Conservation (phyloP, 2,888 invertebrate species). For the Erpobdella octoculata region DNA sequence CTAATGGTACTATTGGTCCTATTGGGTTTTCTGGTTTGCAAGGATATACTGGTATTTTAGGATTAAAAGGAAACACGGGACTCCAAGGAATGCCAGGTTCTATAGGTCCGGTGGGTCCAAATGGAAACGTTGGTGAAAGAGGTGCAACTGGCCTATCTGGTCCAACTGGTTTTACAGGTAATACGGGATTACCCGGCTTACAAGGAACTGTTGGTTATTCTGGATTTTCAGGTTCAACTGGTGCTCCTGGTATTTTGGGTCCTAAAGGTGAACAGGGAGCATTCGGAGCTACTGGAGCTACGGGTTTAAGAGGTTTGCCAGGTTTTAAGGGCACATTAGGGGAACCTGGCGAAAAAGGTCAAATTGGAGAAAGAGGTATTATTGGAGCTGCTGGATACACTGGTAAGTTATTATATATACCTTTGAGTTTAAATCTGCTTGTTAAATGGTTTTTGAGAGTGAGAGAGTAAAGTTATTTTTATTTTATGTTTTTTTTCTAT, state of each 20-base stretch:
- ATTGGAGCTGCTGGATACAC: too few relatives aligned
- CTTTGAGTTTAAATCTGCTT: too few relatives aligned
- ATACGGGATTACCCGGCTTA: background rate
- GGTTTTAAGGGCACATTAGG: too few relatives aligned
- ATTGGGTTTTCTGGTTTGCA: constrained; percentile 28
- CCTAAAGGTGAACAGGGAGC: background rate
- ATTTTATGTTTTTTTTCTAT: too few relatives aligned
- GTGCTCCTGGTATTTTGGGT: background rate
- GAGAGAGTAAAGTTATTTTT: too few relatives aligned
- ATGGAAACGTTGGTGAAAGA: constrained; percentile 28
- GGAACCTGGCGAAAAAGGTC: too few relatives aligned
- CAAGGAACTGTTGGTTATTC: background rate
- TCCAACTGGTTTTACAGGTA: background rate
- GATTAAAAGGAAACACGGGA: constrained; percentile 24
- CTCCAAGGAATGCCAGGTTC: background rate
- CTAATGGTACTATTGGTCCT: constrained; percentile 30
- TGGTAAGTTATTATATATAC: too few relatives aligned
- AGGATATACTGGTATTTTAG: constrained; percentile 29
- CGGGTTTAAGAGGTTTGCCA: constrained; percentile 26
- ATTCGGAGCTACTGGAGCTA: constrained; percentile 23
- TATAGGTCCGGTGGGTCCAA: constrained; percentile 21
- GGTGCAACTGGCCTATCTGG: constrained; percentile 23
- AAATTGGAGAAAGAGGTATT: too few relatives aligned
- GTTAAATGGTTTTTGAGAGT: too few relatives aligned
- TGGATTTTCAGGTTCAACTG: constrained; percentile 1